A percentile compares a stretch with the other conserved stretches of the same genome.
These are phyloP conservation scores for Drosophila truncata DNA, from an alignment of 1,140 invertebrate species.

Conservation along the genomic window DNA sequence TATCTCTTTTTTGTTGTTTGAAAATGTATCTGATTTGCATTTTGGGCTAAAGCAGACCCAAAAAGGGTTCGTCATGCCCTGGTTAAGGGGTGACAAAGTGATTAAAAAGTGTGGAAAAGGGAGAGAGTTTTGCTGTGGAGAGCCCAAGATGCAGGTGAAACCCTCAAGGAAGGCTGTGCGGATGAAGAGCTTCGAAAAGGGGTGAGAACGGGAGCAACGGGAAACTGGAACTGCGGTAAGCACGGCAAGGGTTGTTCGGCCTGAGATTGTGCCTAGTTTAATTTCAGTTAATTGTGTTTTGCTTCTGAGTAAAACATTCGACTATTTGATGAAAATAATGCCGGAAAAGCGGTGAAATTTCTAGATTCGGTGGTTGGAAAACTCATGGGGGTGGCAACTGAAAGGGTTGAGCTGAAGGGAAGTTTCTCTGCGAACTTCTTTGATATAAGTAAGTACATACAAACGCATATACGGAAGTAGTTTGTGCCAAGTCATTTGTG, in stretches of 20 bases:
- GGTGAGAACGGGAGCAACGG: background rate
- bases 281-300: slow-evolving; percentile 83
- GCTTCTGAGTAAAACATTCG: slow-evolving; percentile 70
- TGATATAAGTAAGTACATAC: slow-evolving; percentile 21
- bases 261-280: slow-evolving; percentile 72
- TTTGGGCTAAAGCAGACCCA: slow-evolving; percentile 31
- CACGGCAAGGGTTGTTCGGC: slow-evolving; percentile 63
- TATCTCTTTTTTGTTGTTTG: slow-evolving; percentile 16
- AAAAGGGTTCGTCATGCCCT: slow-evolving; percentile 64
- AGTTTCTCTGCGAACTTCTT: slow-evolving; percentile 36
- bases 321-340: slow-evolving; percentile 78
- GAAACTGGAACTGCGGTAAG: slow-evolving; percentile 20
- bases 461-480: slow-evolving; percentile 17
- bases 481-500: slow-evolving; percentile 58
- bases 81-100: slow-evolving; percentile 77
- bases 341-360: slow-evolving; percentile 73
- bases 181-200: background rate
- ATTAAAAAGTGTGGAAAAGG: slow-evolving; percentile 74
- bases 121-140: slow-evolving; percentile 8
- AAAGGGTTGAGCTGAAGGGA: slow-evolving; percentile 35
- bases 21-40: slow-evolving; percentile 81
- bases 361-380: slow-evolving; percentile 49
- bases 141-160: slow-evolving; percentile 73
- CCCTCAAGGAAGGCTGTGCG: slow-evolving; percentile 15
- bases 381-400: slow-evolving; percentile 30